Evolutionary conservation across 2,888 invertebrate genomes (phyloP).

Genomic region (Ophion slaviceki): DNA sequence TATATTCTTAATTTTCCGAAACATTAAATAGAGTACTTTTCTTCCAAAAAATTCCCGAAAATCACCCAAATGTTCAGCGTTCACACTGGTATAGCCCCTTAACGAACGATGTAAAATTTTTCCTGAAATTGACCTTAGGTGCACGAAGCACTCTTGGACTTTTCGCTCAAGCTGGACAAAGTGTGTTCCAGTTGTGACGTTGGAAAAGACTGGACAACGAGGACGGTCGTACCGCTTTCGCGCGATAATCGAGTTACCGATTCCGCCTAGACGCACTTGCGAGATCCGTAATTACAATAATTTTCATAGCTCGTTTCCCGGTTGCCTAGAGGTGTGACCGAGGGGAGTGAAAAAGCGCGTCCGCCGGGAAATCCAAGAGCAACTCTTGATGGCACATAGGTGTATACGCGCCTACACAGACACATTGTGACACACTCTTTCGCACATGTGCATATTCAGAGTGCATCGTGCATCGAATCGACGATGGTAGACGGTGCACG

Average conservation of each 20-base stretch:
- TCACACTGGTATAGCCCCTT: too few relatives aligned
- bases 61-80: too few relatives aligned
- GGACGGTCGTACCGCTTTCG: neutral
- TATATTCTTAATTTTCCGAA: too few relatives aligned
- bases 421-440: neutral
- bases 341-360: constrained; percentile 26
- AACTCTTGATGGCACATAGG: neutral
- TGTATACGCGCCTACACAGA: neutral
- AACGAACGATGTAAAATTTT: too few relatives aligned
- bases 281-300: constrained; percentile 18
- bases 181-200: neutral
- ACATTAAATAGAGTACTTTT: too few relatives aligned
- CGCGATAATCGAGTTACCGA: neutral
- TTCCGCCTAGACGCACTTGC: neutral
- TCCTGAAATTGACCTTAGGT: too few relatives aligned
- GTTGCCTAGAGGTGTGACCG: neutral
- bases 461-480: constrained; percentile 43
- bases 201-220: neutral
- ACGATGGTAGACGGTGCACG: constrained; percentile 10
- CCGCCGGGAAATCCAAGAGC: constrained; percentile 51
- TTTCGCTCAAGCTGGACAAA: neutral
- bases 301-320: constrained; percentile 4
- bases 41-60: too few relatives aligned
- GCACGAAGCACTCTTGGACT: too few relatives aligned
- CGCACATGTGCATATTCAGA: constrained; percentile 21